Conservation (phyloP, 2,113 vertebrate genomes). For the Pycnonotus jocosus region DNA sequence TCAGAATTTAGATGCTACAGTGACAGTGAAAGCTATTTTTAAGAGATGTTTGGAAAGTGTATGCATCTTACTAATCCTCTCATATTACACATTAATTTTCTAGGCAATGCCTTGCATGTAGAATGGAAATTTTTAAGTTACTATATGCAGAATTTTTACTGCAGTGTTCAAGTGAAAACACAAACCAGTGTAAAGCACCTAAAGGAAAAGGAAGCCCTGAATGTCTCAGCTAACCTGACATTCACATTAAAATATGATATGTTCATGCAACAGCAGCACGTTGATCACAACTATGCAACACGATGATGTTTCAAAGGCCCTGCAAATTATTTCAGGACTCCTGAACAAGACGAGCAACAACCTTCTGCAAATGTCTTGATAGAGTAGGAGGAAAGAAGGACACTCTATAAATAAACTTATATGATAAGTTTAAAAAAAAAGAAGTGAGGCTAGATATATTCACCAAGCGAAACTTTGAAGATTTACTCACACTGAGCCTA, state of each 20-base stretch:
- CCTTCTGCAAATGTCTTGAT: conserved; percentile 32
- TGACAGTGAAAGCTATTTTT: conserved; percentile 11
- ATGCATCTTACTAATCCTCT: background rate
- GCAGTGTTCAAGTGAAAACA: background rate
- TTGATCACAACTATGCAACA: conserved; percentile 48
- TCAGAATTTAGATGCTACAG: conserved; percentile 24
- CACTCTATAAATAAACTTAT: conserved; percentile 45
- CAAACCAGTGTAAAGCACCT: background rate
- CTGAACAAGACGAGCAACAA: conserved; percentile 16
- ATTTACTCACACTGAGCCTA: conserved; percentile 52
- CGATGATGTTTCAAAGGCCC: conserved; percentile 58
- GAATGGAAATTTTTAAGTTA: background rate
- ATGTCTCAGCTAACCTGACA: background rate
- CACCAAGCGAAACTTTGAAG: conserved; percentile 35
- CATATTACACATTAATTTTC: background rate
- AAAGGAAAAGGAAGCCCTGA: background rate
- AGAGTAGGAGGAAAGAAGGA: conserved; percentile 49
- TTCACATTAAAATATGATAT: conserved; percentile 23
- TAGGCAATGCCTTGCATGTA: background rate
- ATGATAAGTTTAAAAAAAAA: background rate
- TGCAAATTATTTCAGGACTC: conserved; percentile 59
- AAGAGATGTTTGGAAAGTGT: background rate
- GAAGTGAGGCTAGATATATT: background rate
- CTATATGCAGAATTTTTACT: background rate
- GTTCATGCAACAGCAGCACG: conserved; percentile 22